A percentile compares a stretch with the other conserved stretches of the same genome.
Evolutionary conservation across 2,113 vertebrate species (phyloP).

Genomic region (Myxocyprinus asiaticus): DNA sequence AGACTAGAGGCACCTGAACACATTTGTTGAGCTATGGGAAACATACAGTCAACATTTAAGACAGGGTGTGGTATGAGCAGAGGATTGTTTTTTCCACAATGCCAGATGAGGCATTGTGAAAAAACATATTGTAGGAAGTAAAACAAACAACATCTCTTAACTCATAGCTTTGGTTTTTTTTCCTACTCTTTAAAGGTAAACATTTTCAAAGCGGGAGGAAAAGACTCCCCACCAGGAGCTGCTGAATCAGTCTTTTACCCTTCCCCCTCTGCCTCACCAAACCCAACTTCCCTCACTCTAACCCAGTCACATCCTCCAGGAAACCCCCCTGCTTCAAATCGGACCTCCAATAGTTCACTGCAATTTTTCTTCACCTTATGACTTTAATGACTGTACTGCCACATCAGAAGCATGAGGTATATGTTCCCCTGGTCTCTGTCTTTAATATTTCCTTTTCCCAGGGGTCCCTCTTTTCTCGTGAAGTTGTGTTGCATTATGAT

Average conservation of each 20-base stretch:
- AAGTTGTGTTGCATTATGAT: slow-evolving; percentile 50
- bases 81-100: background rate
- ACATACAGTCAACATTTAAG: background rate
- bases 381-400: slow-evolving; percentile 43
- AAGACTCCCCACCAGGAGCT: slow-evolving; percentile 57
- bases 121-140: slow-evolving; percentile 60
- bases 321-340: slow-evolving; percentile 55
- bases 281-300: slow-evolving; percentile 51
- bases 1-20: slow-evolving; percentile 19
- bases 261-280: slow-evolving; percentile 48
- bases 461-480: background rate
- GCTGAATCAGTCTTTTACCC: slow-evolving; percentile 67
- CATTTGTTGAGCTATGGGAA: slow-evolving; percentile 40
- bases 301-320: slow-evolving; percentile 60
- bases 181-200: slow-evolving; percentile 9
- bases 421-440: background rate
- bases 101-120: slow-evolving; percentile 17
- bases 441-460: slow-evolving; percentile 36
- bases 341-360: slow-evolving; percentile 38
- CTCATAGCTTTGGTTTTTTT: slow-evolving; percentile 2
- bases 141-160: slow-evolving; percentile 57
- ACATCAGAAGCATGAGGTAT: slow-evolving; percentile 32
- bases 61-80: slow-evolving; percentile 48
- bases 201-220: slow-evolving; percentile 58
- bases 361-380: slow-evolving; percentile 42